Conservation (phyloP, 2,113 vertebrate species). For the Odobenus rosmarus region DNA sequence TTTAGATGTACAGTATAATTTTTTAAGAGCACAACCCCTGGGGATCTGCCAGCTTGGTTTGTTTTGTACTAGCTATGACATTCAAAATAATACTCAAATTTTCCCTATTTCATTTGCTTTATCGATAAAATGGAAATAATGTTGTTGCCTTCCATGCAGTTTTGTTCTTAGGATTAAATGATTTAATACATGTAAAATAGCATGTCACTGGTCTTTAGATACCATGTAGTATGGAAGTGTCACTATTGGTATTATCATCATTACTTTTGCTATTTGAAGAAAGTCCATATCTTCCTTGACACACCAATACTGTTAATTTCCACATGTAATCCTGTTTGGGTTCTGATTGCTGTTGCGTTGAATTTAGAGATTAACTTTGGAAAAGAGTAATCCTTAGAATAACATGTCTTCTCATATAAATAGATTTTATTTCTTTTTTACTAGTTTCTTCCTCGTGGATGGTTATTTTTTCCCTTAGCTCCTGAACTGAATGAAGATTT, state of each 20-base stretch:
- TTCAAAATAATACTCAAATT: background rate
- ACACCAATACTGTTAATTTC: background rate
- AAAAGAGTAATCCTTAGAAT: background rate
- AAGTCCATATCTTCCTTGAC: background rate
- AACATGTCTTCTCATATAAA: background rate
- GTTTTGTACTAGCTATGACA: background rate
- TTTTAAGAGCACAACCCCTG: background rate
- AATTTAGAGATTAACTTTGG: background rate
- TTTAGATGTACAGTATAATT: background rate
- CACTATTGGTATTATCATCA: background rate
- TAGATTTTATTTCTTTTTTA: background rate
- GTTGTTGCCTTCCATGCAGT: background rate
- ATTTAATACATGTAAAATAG: background rate
- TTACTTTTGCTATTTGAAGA: background rate
- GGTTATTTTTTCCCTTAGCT: background rate
- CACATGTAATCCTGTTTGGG: background rate
- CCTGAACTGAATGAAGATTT: background rate
- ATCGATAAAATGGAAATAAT: background rate
- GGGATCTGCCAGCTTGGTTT: background rate
- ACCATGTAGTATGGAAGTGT: background rate
- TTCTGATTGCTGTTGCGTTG: background rate
- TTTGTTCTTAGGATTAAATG: background rate
- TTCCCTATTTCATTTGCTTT: background rate
- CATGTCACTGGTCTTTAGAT: background rate
- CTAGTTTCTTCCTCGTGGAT: background rate